Evolutionary conservation across 1,140 invertebrate species (phyloP).

Genomic region (Trigoniulus corallinus): DNA sequence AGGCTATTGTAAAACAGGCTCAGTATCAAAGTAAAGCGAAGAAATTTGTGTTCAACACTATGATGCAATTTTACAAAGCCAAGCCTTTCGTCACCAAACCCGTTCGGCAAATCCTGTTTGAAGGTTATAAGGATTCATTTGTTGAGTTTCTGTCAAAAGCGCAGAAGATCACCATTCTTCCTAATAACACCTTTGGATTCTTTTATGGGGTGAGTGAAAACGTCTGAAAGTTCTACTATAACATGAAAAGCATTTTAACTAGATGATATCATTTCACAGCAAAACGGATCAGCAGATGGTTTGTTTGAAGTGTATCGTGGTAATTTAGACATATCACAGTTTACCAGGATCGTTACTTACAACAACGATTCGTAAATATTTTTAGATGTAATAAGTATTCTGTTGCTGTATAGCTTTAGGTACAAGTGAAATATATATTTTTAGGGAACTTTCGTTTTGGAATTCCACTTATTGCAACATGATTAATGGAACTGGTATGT

Average conservation of each 20-base stretch:
- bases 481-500: not conserved
- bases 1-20: not conserved
- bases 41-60: not conserved
- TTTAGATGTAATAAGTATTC: not conserved
- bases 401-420: not conserved
- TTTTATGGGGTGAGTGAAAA: constrained; percentile 1
- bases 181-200: not conserved
- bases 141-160: not conserved
- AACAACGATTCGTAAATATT: not conserved
- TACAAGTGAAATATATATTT: not conserved
- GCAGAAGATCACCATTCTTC: not conserved
- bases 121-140: constrained; percentile 4
- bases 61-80: constrained; percentile 3
- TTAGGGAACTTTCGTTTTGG: not conserved
- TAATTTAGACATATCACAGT: not conserved
- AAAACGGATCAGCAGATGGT: not conserved
- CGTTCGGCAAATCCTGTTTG: constrained; percentile 4
- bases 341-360: not conserved
- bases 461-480: not conserved
- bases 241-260: too few species aligned
- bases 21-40: not conserved
- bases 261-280: not conserved
- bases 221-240: too few species aligned
- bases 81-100: constrained; percentile 5
- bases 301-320: not conserved